Evolutionary conservation across 1,140 invertebrate genomes (phyloP).

Genomic region (Ridgeia piscesae): DNA sequence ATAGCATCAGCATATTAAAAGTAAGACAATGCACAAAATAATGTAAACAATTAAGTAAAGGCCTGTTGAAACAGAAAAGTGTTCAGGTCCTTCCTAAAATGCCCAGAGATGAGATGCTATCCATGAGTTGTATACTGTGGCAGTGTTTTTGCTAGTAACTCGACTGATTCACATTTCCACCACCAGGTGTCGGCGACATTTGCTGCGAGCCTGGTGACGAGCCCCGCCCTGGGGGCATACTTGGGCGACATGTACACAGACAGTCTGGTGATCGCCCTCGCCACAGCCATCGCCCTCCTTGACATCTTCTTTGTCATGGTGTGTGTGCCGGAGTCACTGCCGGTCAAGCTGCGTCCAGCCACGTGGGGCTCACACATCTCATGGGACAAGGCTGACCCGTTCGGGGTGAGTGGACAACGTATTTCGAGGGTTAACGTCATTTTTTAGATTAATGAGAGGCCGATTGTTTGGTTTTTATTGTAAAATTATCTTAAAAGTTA

Average conservation of each 20-base stretch:
- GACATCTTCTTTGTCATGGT: conserved; percentile 98
- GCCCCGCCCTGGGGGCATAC: conserved; percentile 93
- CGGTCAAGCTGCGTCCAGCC: conserved; percentile 66
- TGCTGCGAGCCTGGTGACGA: conserved; percentile 95
- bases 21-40: too few species aligned
- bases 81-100: too few species aligned
- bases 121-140: too few species aligned
- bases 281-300: conserved; percentile 88
- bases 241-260: conserved; percentile 87
- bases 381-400: conserved; percentile 95
- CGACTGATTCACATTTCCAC: background rate
- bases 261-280: conserved; percentile 89
- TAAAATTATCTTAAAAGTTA: too few species aligned
- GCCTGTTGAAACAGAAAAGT: too few species aligned
- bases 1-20: too few species aligned
- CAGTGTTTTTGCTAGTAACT: background rate
- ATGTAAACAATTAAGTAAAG: too few species aligned
- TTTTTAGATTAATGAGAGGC: background rate
- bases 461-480: too few species aligned
- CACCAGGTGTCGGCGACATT: conserved; percentile 90
- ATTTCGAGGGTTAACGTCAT: background rate
- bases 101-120: too few species aligned
- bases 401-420: conserved; percentile 68
- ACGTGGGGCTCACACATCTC: conserved; percentile 57
- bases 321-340: conserved; percentile 95